A percentile compares a stretch with the other conserved stretches of the same genome.
phyloP scores from a whole-genome alignment of 2,113 vertebrate genomes.

The Murina feae region DNA sequence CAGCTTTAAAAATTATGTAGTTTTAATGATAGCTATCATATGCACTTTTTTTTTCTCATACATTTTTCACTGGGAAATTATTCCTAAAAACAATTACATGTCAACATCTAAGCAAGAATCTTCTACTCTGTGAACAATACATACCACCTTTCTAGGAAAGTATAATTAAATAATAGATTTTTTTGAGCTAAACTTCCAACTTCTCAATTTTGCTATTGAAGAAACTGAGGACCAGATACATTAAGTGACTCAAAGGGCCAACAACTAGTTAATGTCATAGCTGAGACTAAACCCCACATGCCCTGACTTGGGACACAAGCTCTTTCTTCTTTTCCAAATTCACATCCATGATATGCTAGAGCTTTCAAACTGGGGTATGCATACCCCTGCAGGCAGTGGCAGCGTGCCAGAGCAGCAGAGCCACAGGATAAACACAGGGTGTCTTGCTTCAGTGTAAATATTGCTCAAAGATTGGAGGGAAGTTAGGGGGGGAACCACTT shows the following conservation, averaged over 20 bases:
- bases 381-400: slow-evolving; percentile 59
- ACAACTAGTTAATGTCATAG: slow-evolving; percentile 64
- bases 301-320: slow-evolving; percentile 61
- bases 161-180: neutral
- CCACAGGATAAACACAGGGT: slow-evolving; percentile 61
- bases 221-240: neutral
- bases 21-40: neutral
- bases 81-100: neutral
- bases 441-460: slow-evolving; percentile 71
- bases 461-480: slow-evolving; percentile 58
- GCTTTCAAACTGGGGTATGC: slow-evolving; percentile 70
- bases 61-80: neutral
- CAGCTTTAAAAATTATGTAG: neutral
- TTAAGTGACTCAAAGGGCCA: slow-evolving; percentile 33
- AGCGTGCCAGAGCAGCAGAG: slow-evolving; percentile 45
- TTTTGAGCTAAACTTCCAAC: neutral
- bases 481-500: slow-evolving; percentile 1
- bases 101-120: neutral
- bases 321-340: slow-evolving; percentile 63
- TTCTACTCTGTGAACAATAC: neutral
- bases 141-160: neutral
- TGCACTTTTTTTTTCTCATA: neutral
- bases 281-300: slow-evolving; percentile 53
- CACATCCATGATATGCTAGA: slow-evolving; percentile 32
- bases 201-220: slow-evolving; percentile 13